These are phyloP conservation scores for Teleiodes luculella DNA, from an alignment of 2,888 invertebrate genomes.

Conservation along the genomic window DNA sequence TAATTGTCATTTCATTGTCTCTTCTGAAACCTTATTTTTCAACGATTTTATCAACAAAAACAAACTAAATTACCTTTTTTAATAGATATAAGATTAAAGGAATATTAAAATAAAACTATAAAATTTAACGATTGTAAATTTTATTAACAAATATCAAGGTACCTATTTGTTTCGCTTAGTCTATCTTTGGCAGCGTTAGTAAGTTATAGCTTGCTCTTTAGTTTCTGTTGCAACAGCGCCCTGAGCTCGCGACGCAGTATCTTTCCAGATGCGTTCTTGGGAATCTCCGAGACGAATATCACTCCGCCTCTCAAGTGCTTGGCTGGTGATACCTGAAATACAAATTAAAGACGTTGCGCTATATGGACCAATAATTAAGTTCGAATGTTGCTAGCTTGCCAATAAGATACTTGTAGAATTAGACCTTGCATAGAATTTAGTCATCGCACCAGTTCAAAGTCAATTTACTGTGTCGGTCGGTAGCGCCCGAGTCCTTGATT, in stretches of 20 bases:
- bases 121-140: slow-evolving; percentile 1
- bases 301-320: slow-evolving; percentile 88
- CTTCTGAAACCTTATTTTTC: no score
- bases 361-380: no score
- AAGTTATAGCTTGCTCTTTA: slow-evolving; percentile 60
- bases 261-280: slow-evolving; percentile 88
- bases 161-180: background rate
- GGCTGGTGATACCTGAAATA: slow-evolving; percentile 81
- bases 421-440: no score
- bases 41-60: no score
- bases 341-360: background rate
- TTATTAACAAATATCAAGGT: background rate
- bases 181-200: slow-evolving; percentile 5
- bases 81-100: no score
- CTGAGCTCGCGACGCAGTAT: slow-evolving; percentile 83
- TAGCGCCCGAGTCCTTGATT: no score
- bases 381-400: no score
- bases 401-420: no score
- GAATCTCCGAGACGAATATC: slow-evolving; percentile 84
- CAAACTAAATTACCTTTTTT: no score
- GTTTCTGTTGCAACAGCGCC: slow-evolving; percentile 47
- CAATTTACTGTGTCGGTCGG: no score
- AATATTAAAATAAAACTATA: background rate
- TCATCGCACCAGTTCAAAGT: no score
- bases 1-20: no score